A percentile compares a stretch with the other conserved stretches of the same genome.
Conservation (phyloP, 2,113 vertebrate species). For the Xiphorhynchus elegans region DNA sequence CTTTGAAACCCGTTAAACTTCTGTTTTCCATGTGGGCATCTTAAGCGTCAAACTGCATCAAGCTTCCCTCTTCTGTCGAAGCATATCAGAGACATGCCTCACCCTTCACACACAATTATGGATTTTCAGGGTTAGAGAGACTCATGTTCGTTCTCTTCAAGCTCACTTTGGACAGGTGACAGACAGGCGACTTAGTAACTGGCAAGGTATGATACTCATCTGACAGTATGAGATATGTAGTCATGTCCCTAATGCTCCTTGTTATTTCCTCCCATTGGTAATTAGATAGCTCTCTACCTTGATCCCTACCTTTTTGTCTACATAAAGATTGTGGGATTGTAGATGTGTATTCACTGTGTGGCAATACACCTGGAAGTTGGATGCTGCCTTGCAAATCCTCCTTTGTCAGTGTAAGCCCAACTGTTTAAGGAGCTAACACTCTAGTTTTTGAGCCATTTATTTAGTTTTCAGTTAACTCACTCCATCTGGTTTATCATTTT, state of each 20-base stretch:
- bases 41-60: not conserved
- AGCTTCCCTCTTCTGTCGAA: not conserved
- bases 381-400: not conserved
- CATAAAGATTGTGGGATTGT: not conserved
- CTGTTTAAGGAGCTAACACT: not conserved
- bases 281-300: not conserved
- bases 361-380: not conserved
- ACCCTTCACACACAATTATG: fast-evolving
- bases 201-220: not conserved
- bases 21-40: not conserved
- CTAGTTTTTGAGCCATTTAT: not conserved
- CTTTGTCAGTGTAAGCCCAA: not conserved
- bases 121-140: not conserved
- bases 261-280: not conserved
- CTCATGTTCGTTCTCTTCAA: not conserved
- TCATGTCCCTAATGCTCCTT: not conserved
- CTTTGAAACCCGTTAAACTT: not conserved
- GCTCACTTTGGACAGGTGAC: not conserved
- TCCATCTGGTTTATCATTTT: not conserved
- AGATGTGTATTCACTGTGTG: not conserved
- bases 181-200: not conserved
- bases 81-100: not conserved
- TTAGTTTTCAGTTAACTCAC: not conserved
- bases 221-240: not conserved
- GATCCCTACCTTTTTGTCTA: not conserved